A percentile compares a stretch with the other conserved stretches of the same genome.
phyloP scores from a whole-genome alignment of 2,888 invertebrate genomes.

The Chalcosyrphus nemorum region DNA sequence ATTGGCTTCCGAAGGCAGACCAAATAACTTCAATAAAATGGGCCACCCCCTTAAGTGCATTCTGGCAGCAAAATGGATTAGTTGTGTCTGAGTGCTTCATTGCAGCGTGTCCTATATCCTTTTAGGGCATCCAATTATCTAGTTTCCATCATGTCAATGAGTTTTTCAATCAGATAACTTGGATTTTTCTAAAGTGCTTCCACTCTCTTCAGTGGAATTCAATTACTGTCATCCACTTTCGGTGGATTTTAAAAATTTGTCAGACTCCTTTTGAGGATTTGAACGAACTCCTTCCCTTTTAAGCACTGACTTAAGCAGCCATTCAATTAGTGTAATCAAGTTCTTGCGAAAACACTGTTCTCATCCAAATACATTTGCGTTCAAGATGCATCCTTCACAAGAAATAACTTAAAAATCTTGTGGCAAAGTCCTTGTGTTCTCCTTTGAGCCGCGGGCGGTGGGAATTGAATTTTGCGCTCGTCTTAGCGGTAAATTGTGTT shows the following conservation, averaged over 20 bases:
- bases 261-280: too few species aligned
- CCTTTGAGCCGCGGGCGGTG: background rate
- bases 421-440: background rate
- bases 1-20: too few species aligned
- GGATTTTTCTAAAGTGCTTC: too few species aligned
- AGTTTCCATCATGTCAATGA: too few species aligned
- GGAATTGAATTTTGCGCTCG: slow-evolving; percentile 30
- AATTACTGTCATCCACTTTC: background rate
- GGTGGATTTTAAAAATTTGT: background rate
- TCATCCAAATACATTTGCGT: slow-evolving; percentile 18
- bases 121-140: too few species aligned
- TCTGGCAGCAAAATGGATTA: too few species aligned
- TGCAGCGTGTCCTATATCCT: too few species aligned
- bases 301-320: background rate
- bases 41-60: too few species aligned
- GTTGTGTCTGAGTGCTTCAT: too few species aligned
- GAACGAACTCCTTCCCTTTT: background rate
- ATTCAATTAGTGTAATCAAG: slow-evolving; percentile 24
- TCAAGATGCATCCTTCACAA: slow-evolving; percentile 5
- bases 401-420: background rate
- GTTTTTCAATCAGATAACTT: too few species aligned
- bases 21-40: too few species aligned
- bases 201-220: background rate
- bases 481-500: slow-evolving; percentile 24
- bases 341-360: background rate